phyloP scores from a whole-genome alignment of 2,113 vertebrate genomes.

The Microtus montanus region DNA sequence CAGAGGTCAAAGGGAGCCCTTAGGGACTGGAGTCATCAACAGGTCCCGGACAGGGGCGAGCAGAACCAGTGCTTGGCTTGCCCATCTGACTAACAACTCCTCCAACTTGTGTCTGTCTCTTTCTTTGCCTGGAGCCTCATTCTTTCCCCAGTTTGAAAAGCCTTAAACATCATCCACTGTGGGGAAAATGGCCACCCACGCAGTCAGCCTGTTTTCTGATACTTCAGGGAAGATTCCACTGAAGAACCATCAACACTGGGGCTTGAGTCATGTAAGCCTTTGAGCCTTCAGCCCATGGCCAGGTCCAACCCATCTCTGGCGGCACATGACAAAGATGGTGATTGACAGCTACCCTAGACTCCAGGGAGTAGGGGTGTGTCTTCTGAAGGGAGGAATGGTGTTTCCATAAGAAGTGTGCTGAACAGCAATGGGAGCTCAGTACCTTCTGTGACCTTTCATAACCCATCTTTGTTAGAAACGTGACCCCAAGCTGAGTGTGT shows the following conservation, averaged over 20 bases:
- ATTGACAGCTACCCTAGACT: neutral
- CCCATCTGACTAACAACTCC: fast-evolving
- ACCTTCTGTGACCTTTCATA: too few species aligned
- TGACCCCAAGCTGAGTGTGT: neutral
- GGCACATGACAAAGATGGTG: neutral
- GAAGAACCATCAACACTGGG: neutral
- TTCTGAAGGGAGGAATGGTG: neutral
- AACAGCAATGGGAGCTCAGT: neutral
- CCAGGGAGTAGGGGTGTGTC: neutral
- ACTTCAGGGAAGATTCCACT: too few species aligned
- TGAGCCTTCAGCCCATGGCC: neutral
- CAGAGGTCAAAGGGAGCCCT: fast-evolving
- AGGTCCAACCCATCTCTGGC: neutral
- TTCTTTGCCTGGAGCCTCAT: neutral
- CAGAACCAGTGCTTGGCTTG: neutral
- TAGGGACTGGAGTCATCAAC: fast-evolving
- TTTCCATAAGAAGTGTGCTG: too few species aligned
- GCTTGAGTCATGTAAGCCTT: fast-evolving
- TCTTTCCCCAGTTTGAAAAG: neutral
- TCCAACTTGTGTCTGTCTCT: neutral
- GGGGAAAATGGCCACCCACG: neutral
- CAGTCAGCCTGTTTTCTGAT: neutral
- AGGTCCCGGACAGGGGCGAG: neutral
- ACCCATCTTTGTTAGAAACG: neutral
- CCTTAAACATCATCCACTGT: fast-evolving